Evolutionary conservation across 2,113 vertebrate species (phyloP).

Genomic region (Dinomys branickii): DNA sequence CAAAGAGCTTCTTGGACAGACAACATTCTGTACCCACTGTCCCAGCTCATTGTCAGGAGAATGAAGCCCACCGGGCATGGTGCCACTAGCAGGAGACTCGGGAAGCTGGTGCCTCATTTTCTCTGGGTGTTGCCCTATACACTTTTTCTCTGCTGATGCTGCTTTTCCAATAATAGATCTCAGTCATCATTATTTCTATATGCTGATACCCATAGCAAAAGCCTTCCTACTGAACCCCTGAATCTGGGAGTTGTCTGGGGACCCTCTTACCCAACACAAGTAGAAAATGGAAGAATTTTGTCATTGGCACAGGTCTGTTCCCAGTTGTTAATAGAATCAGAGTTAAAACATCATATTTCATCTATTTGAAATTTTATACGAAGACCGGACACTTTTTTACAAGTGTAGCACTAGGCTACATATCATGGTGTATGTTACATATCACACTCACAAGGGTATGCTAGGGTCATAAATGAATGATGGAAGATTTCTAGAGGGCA

Average conservation of each 20-base stretch:
- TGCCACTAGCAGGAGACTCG: not conserved
- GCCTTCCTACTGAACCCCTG: not conserved
- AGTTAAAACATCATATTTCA: not conserved
- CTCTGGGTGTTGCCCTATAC: not conserved
- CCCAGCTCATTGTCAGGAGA: not conserved
- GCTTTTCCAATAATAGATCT: not conserved
- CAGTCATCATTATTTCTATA: not conserved
- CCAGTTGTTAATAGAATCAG: not conserved
- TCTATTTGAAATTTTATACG: not conserved
- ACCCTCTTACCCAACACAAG: not conserved
- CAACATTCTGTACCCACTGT: not conserved
- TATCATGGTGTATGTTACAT: not conserved
- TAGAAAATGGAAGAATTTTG: not conserved
- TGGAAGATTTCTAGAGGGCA: not conserved
- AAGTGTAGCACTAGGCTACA: not conserved
- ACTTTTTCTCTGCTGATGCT: not conserved
- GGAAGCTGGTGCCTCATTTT: not conserved
- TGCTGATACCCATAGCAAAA: not conserved
- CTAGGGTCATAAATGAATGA: not conserved
- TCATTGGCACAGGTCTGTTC: not conserved
- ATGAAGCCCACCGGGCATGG: not conserved
- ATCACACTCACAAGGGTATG: not conserved
- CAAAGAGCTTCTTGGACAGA: not conserved
- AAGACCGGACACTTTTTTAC: not conserved
- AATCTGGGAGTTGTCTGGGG: not conserved